Evolutionary conservation across 2,888 invertebrate genomes (phyloP), one percentile per base, ranked within the genome.

Genomic region (Cecidostiba fungosa): DNA sequence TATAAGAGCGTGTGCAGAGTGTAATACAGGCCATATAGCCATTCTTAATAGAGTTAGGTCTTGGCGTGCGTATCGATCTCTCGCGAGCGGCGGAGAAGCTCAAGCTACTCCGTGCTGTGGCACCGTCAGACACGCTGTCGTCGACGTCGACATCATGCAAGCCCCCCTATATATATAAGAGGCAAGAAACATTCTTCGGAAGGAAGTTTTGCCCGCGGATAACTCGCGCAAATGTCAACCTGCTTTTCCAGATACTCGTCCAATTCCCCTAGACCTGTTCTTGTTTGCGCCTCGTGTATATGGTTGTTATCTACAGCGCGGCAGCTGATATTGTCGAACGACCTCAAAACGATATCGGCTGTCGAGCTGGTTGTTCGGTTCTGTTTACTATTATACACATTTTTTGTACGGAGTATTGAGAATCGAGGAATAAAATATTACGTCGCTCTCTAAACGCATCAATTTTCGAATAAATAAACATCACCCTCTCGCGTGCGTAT

Each of bases 111-210:
- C 88, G 86, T 87, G 87, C 87, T n/a, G 86, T 84, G 87, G 87
- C 85, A 88, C 86, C 87, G 80, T 86, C 87, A 86, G 88, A 87
- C 87, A 88, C 87, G 87, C 87, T 78, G 85, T 88, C 87, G 83
- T 86, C 78, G 82, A 59, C 72, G 43, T 76, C 78, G 82, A 70
- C 72, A 29, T 76, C 66, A 66, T 66, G 43, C 43, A 43, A 43
- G 1, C 10, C 43, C 43, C n/a, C n/a, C n/a, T n/a, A n/a, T 72
- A 69, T 82, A 77, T 81, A 73, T 39, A 19, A 54, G 26, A 12
- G 23, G 26, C 23, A 10, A 47, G 62, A 47, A 83, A 70, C 70
- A 77, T 76, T 70, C 47, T 19, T 2, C 47, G 23, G 8, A 26
- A 47, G 23, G 47, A 54, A 66, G 10, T 26, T 39, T 72, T 32